Conservation (phyloP, 2,113 vertebrate species). For the Poecile atricapillus region DNA sequence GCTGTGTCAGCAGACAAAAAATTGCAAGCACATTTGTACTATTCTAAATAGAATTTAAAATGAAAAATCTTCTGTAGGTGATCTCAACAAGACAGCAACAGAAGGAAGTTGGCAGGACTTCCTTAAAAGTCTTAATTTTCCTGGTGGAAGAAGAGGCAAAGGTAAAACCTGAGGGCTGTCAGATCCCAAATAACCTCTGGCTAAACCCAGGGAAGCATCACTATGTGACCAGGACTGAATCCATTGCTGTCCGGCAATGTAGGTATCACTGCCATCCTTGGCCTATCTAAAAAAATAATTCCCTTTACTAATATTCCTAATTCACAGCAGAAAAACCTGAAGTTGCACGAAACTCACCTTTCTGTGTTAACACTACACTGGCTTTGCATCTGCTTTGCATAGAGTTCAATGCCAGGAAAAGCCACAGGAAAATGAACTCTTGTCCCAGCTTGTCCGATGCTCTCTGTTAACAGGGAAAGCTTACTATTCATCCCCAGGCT, state of each 20-base stretch:
- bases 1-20: background rate
- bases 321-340: background rate
- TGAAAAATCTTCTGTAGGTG: background rate
- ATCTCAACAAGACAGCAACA: background rate
- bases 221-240: background rate
- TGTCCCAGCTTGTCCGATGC: constrained; percentile 1
- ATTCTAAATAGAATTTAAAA: background rate
- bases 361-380: background rate
- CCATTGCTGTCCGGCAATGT: background rate
- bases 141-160: background rate
- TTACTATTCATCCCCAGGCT: background rate
- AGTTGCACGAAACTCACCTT: background rate
- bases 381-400: constrained; percentile 47
- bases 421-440: constrained; percentile 25
- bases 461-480: background rate
- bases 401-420: constrained; percentile 5
- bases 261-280: background rate
- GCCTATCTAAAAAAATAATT: background rate
- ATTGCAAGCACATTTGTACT: background rate
- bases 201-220: background rate
- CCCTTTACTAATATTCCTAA: background rate
- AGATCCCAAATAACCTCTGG: background rate
- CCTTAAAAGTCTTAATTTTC: background rate
- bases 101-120: background rate
- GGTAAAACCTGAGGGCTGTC: background rate